Evolutionary conservation across 2,888 invertebrate genomes (phyloP).

Genomic region (Invenusta paracnida): DNA sequence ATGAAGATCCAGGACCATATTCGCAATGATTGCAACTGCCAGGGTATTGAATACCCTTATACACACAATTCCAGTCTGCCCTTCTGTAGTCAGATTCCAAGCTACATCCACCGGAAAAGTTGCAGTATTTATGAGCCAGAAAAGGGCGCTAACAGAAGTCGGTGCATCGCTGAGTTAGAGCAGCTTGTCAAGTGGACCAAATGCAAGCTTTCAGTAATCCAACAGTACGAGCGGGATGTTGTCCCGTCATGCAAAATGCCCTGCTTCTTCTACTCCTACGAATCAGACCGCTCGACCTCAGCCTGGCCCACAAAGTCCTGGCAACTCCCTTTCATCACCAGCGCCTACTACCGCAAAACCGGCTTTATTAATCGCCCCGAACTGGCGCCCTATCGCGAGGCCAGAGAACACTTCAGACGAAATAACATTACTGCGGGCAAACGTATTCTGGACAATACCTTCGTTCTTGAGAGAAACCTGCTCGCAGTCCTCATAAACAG

Average conservation of each 20-base stretch:
- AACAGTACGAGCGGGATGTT: constrained; percentile 42
- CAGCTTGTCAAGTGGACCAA: background rate
- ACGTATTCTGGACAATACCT: constrained; percentile 34
- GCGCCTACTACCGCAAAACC: background rate
- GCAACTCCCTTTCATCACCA: constrained; percentile 41
- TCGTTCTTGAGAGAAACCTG: constrained; percentile 41
- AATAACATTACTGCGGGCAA: constrained; percentile 24
- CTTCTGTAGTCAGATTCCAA: constrained; percentile 39
- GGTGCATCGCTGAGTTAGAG: constrained; percentile 22
- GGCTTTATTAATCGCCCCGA: constrained; percentile 40
- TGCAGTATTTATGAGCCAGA: background rate
- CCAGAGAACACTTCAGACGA: constrained; percentile 1
- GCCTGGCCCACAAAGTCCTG: constrained; percentile 43
- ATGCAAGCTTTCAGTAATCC: constrained; percentile 37
- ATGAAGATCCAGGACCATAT: constrained; percentile 40
- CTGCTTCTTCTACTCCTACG: constrained; percentile 42
- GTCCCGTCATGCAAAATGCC: constrained; percentile 40
- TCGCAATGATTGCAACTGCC: constrained; percentile 34
- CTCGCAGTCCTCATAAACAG: constrained; percentile 37
- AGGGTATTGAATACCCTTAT: constrained; percentile 43
- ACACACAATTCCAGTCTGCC: constrained; percentile 19
- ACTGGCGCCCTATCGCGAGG: constrained; percentile 30
- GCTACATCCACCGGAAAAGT: constrained; percentile 27
- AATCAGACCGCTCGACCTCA: constrained; percentile 38
- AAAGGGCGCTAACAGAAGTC: background rate